Percentiles rank a stretch among this genome's conserved stretches.
Conservation (phyloP, 2,797 vertebrate genomes). For the Tragelaphus eurycerus region DNA sequence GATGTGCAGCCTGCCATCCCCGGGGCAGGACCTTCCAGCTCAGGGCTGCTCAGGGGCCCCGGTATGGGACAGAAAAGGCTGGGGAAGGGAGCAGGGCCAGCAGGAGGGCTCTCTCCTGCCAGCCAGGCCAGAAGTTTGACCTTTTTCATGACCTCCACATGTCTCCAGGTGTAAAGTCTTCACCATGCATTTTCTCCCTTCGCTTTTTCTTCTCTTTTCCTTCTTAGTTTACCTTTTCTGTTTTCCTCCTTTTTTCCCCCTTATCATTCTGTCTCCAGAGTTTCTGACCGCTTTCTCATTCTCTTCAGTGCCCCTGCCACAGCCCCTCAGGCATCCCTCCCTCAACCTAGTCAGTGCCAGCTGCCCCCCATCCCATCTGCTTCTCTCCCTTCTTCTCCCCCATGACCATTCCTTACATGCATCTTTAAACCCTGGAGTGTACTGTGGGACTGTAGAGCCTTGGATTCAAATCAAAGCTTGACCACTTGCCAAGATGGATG, state of each 20-base stretch:
- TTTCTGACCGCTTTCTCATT: not conserved
- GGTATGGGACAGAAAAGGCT: not conserved
- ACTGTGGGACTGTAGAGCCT: not conserved
- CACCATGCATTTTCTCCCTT: not conserved
- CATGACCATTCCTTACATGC: no score
- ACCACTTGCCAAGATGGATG: not conserved
- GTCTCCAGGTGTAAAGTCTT: not conserved
- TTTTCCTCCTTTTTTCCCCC: not conserved
- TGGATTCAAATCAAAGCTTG: not conserved
- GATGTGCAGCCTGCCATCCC: not conserved
- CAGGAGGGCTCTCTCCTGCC: not conserved
- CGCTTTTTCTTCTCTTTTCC: not conserved
- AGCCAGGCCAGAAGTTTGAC: not conserved
- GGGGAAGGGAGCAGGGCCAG: not conserved
- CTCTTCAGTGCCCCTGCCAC: not conserved
- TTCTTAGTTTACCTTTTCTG: not conserved
- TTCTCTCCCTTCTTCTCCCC: not conserved
- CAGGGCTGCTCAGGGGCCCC: not conserved
- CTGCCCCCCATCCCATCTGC: not conserved
- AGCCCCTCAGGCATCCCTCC: not conserved
- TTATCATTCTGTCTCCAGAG: not conserved
- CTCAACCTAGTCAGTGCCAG: not conserved
- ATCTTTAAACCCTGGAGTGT: not conserved
- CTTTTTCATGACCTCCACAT: rapidly evolving
- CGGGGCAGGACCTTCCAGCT: not conserved